Conservation (phyloP, 2,113 vertebrate species). For the Ivindomyrus marchei region DNA sequence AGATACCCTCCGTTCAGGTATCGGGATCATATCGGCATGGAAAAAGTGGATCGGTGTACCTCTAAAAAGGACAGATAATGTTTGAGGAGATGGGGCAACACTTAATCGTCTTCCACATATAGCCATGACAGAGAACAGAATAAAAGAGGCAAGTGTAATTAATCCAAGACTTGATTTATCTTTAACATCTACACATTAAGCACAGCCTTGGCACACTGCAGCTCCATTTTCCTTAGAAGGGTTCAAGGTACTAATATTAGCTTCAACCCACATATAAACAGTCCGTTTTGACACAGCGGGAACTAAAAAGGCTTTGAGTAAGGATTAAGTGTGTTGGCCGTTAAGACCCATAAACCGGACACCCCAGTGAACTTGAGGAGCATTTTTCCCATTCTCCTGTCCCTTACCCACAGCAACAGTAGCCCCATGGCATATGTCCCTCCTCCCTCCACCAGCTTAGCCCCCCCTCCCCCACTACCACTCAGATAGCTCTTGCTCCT, state of each 20-base stretch:
- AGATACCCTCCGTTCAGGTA: neutral
- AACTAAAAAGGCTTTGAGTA: neutral
- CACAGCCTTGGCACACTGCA: neutral
- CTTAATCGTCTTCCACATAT: neutral
- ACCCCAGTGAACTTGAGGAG: neutral
- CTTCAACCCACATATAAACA: conserved; percentile 1
- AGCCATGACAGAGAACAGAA: neutral
- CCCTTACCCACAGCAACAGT: neutral
- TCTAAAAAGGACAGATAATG: neutral
- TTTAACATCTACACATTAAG: neutral
- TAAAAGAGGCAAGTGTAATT: neutral
- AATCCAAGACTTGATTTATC: neutral
- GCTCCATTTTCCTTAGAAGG: neutral
- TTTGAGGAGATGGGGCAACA: neutral
- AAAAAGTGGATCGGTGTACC: neutral
- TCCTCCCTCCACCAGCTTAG: neutral
- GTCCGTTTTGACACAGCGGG: neutral
- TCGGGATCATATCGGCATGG: neutral
- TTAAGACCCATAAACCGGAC: neutral
- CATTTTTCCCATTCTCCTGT: neutral
- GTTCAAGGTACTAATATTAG: neutral
- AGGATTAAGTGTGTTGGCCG: neutral
- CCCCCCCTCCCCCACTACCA: neutral
- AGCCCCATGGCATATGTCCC: neutral
- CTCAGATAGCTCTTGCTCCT: neutral